Percentiles rank a stretch among this genome's conserved stretches.
Conservation (phyloP, 2,797 vertebrate genomes). For the Anguilla pacifica region DNA sequence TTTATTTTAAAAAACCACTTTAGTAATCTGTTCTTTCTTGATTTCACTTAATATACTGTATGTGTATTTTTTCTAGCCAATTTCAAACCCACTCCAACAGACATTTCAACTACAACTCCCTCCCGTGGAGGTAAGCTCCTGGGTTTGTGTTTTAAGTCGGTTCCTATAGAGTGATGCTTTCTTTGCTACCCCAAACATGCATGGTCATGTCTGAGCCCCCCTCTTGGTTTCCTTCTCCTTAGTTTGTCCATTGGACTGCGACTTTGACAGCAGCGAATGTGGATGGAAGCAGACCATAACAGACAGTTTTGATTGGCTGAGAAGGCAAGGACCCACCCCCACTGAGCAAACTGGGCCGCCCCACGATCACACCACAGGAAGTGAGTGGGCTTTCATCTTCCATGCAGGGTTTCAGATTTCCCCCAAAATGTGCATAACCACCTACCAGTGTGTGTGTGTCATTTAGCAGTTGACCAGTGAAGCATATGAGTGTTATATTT, state of each 20-base stretch:
- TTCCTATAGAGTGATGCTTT: not conserved
- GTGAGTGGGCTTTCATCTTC: constrained; percentile 55
- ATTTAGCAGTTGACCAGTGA: not conserved
- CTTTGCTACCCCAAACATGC: not conserved
- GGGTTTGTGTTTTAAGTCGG: not conserved
- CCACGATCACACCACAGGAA: constrained; percentile 78
- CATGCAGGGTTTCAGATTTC: not conserved
- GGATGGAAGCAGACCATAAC: constrained; percentile 74
- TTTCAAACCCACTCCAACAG: constrained; percentile 39
- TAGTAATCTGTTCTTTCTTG: not conserved
- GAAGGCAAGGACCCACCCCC: constrained; percentile 70
- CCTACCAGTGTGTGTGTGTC: not conserved
- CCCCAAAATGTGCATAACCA: not conserved
- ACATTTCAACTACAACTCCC: constrained; percentile 38
- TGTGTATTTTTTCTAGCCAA: constrained; percentile 54
- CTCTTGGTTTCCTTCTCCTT: not conserved
- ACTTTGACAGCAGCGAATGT: constrained; percentile 75
- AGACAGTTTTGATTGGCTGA: constrained; percentile 75
- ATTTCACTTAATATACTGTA: not conserved
- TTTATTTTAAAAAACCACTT: not conserved
- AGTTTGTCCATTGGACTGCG: constrained; percentile 74
- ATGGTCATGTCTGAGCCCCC: not conserved
- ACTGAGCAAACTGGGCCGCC: constrained; percentile 73
- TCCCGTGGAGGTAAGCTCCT: constrained; percentile 57
- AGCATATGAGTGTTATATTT: not conserved